Conservation (phyloP, 37 sponge, comb jelly and placozoan genomes). For the Chondrilla cf. caribensis region DNA sequence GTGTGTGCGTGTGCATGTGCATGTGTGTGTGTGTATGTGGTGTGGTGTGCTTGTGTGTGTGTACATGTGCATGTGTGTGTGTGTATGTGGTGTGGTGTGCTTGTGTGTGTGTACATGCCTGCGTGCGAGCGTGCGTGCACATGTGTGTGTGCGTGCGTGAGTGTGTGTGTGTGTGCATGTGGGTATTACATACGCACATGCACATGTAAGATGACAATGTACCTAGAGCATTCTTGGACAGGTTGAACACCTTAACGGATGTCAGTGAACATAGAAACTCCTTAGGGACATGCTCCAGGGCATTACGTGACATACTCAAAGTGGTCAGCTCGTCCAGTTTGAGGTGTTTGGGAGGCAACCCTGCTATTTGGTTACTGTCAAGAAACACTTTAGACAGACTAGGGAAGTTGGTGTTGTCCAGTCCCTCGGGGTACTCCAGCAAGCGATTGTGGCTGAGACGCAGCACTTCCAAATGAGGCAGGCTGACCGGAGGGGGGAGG, state of each 20-base stretch:
- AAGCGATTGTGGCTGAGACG: background rate
- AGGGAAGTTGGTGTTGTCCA: slow-evolving; percentile 18
- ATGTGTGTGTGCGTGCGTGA: too few relatives aligned
- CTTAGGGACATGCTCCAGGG: slow-evolving; percentile 28
- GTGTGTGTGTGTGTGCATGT: too few relatives aligned
- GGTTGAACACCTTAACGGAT: slow-evolving; percentile 45
- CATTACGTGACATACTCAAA: slow-evolving; percentile 49
- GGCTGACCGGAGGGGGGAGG: background rate
- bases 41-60: too few relatives aligned
- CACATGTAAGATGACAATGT: background rate
- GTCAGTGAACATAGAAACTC: slow-evolving; percentile 35
- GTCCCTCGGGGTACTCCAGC: background rate
- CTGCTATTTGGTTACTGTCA: slow-evolving; percentile 43
- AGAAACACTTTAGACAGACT: slow-evolving; percentile 41
- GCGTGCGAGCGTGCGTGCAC: too few relatives aligned
- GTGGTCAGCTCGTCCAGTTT: slow-evolving; percentile 34
- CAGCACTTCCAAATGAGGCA: slow-evolving; percentile 1
- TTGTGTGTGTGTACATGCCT: too few relatives aligned
- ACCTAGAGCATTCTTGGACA: slow-evolving; percentile 59
- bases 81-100: too few relatives aligned
- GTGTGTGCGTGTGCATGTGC: too few relatives aligned
- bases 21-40: too few relatives aligned
- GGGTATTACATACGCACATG: too few relatives aligned
- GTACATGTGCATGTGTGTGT: too few relatives aligned
- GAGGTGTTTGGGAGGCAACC: slow-evolving; percentile 15